Evolutionary conservation across 2,797 vertebrate species (phyloP).

Genomic region (Leucoraja ocellata): DNA sequence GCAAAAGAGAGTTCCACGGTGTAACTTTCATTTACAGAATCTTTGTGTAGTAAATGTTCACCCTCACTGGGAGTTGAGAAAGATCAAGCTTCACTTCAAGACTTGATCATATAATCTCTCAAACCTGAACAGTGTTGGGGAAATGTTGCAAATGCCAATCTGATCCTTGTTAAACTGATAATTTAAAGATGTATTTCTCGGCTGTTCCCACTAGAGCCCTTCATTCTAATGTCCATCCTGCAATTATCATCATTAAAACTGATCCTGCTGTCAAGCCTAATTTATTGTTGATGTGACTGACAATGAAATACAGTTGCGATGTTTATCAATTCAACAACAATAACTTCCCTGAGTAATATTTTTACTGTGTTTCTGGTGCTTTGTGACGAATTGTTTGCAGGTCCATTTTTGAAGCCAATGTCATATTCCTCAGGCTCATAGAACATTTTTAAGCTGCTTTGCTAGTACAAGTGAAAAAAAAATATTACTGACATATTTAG

Average conservation of each 20-base stretch:
- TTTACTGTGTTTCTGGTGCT: not conserved
- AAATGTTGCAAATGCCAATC: not conserved
- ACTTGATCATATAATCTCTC: not conserved
- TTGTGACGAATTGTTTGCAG: not conserved
- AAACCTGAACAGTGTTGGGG: not conserved
- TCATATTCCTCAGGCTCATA: not conserved
- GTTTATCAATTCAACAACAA: not conserved
- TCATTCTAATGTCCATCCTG: not conserved
- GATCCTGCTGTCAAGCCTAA: not conserved
- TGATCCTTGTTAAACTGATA: not conserved
- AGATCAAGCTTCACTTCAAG: not conserved
- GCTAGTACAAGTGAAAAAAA: not conserved
- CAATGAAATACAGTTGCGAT: not conserved
- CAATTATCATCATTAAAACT: not conserved
- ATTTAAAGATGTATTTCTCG: not conserved
- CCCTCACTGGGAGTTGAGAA: not conserved
- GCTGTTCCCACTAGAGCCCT: not conserved
- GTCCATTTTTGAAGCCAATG: not conserved
- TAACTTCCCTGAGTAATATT: not conserved
- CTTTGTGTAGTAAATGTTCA: not conserved
- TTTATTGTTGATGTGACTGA: not conserved
- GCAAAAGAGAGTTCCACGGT: not conserved
- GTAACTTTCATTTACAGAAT: not conserved
- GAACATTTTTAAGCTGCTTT: not conserved
- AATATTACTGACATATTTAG: not conserved